Base-by-base conservation (phyloP, 2,888 invertebrate species). In the Cataglyphis albicans region DNA sequence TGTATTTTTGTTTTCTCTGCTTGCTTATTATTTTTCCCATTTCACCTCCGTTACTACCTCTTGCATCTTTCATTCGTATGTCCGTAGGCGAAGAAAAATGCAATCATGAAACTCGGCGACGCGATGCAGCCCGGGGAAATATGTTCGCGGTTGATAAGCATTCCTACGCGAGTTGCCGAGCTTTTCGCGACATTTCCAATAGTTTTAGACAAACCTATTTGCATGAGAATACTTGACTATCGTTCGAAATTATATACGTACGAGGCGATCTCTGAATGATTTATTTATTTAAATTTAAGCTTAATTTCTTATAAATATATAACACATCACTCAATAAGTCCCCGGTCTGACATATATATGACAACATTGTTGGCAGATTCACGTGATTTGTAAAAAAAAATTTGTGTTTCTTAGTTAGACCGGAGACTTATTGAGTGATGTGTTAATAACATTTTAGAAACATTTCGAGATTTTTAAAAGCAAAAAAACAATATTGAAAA, bases 71-170 rank as follows among this genome's bases (percentile, higher is more conserved):
- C 35, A 73, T 80, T 41, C 44, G 15, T 7, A 35, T 21, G 48
- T 55, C 59, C 63, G 44, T 29, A 74, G 52, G 67, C 55, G 10
- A 73, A n/a, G 72, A 67, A 81, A 82, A 76, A 76, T 44, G 82
- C 68, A 67, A 80, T 84, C 83, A 87, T 81, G 38, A 81, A 83
- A 90, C 85, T 83, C 57, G 76, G 65, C 73, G 76, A 84, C 21
- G 73, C 41, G 48, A n/a, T 52, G 52, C 21, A 3, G 25, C 55
- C 6, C 15, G 21, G 61, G 29, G 59, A 73, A 76, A 84, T 76
- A 52, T 74, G 76, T 81, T 72, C 61, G 35, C 61, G 9, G 63
- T 67, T 80, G 73, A 82, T 80, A 74, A 81, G 63, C 48, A 63
- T 68, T 44, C 1, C 21, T 29, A 12, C 29, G 9, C 21, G 52